Conservation (phyloP, 2,888 invertebrate species). For the Mesorhabditis belari region DNA sequence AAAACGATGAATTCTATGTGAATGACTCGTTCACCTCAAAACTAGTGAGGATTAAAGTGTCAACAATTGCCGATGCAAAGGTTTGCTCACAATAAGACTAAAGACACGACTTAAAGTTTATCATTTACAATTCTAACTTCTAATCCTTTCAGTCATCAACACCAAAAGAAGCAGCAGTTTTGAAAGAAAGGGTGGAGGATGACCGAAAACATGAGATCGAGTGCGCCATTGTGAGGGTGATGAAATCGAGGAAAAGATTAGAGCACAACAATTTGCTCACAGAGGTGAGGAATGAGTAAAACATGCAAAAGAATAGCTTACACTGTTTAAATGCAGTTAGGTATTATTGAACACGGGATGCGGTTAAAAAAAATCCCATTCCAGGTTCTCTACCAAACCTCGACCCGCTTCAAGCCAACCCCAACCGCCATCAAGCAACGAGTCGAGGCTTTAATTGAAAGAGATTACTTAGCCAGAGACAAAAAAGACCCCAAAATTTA, state of each 20-base stretch:
- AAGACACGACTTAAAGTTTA: background rate
- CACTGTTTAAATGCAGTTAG: background rate
- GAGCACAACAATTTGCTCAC: conserved; percentile 79
- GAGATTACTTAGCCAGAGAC: conserved; percentile 94
- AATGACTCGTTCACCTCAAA: conserved; percentile 97
- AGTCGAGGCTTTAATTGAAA: conserved; percentile 96
- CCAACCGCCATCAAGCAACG: conserved; percentile 97
- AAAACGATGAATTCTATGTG: conserved; percentile 59
- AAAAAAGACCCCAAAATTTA: conserved; percentile 72
- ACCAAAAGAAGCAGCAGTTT: background rate
- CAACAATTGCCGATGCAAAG: background rate
- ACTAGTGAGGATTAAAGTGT: conserved; percentile 72
- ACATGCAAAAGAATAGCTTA: background rate
- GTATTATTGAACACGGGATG: background rate
- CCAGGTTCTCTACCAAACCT: conserved; percentile 82
- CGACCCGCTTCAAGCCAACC: conserved; percentile 90
- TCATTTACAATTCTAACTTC: background rate
- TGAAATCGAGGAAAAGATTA: conserved; percentile 95
- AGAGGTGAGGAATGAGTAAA: conserved; percentile 63
- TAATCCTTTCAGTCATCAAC: background rate
- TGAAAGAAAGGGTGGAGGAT: conserved; percentile 69
- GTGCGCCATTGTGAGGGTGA: conserved; percentile 95
- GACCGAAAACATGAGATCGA: conserved; percentile 99
- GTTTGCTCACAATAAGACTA: background rate
- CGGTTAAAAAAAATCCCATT: conserved; percentile 3